Evolutionary conservation across 2,113 vertebrate genomes (phyloP).

Genomic region (Corythaixoides concolor): DNA sequence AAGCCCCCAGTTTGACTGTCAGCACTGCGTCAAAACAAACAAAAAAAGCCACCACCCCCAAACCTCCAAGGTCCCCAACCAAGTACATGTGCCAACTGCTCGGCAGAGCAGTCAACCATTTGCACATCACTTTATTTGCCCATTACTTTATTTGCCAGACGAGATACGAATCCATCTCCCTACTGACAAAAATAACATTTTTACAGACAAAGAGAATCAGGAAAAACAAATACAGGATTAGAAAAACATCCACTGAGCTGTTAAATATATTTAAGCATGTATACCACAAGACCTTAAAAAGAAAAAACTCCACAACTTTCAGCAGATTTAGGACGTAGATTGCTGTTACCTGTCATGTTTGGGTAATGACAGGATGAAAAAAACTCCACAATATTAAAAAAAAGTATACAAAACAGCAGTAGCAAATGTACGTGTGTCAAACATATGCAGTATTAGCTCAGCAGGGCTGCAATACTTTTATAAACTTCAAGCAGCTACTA

Average conservation of each 20-base stretch:
- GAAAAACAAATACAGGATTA: neutral
- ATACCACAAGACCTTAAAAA: neutral
- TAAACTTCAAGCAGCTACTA: neutral
- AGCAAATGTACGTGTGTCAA: neutral
- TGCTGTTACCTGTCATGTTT: neutral
- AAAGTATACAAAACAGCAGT: neutral
- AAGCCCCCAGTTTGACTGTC: neutral
- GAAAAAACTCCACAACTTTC: neutral
- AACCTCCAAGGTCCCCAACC: neutral
- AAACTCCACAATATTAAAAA: rapidly evolving
- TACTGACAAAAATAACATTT: neutral
- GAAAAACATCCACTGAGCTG: neutral
- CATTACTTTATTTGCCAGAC: neutral
- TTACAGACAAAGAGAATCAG: neutral
- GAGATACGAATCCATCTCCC: neutral
- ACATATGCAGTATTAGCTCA: neutral
- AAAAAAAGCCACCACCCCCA: neutral
- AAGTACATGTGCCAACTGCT: neutral
- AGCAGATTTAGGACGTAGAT: neutral
- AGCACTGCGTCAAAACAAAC: neutral
- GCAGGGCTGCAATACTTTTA: neutral
- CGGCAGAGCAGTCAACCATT: conserved; percentile 21
- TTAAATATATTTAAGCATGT: neutral
- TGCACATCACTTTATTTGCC: neutral
- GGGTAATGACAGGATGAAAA: neutral